Percentiles rank a stretch among this genome's conserved stretches.
phyloP scores from a whole-genome alignment of 2,888 invertebrate genomes.

The Himalopsyche anomala region DNA sequence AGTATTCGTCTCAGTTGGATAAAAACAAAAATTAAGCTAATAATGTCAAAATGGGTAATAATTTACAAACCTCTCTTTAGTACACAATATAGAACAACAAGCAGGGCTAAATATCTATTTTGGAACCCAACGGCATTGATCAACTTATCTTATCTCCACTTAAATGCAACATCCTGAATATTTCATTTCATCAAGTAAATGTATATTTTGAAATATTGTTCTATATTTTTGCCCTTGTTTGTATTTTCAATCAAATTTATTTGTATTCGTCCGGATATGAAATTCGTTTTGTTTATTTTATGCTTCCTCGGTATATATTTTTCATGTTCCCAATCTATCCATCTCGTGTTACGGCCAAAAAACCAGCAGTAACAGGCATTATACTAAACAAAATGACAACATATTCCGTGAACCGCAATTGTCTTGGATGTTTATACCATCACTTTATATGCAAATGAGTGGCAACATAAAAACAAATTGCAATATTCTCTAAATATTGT shows the following conservation, averaged over 20 bases:
- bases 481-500: conserved; percentile 58
- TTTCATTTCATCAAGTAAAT: no score
- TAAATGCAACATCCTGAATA: no score
- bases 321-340: conserved; percentile 20
- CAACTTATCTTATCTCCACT: no score
- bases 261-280: not conserved
- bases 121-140: no score
- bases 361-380: conserved; percentile 41
- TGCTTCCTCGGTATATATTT: not conserved
- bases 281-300: not conserved
- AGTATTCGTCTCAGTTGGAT: no score
- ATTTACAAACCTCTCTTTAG: no score
- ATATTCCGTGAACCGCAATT: conserved; percentile 55
- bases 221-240: not conserved
- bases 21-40: no score
- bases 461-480: conserved; percentile 62
- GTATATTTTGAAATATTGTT: no score
- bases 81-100: no score
- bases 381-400: conserved; percentile 47
- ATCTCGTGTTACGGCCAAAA: conserved; percentile 8
- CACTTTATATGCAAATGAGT: conserved; percentile 64
- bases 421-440: conserved; percentile 55
- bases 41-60: no score
- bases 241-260: not conserved
- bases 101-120: no score